Percentiles rank a stretch among this genome's conserved stretches.
Conservation (phyloP, 1,140 invertebrate species). For the Eumeta japonica region DNA sequence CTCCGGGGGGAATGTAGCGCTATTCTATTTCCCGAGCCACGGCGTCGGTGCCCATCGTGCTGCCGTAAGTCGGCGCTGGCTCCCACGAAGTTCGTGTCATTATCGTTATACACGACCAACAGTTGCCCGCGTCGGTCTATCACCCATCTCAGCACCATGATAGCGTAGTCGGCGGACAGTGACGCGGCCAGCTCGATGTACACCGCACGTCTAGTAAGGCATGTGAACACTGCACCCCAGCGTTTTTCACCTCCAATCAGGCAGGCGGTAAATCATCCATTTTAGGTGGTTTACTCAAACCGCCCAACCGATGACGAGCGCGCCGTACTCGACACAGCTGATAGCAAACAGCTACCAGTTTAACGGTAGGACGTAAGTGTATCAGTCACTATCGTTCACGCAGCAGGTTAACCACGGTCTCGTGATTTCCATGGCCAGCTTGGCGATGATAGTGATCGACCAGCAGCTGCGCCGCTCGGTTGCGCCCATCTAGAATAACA, state of each 20-base stretch:
- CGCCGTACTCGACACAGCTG: constrained; percentile 25
- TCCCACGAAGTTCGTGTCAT: constrained; percentile 23
- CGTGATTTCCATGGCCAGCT: constrained; percentile 3
- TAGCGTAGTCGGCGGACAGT: constrained; percentile 30
- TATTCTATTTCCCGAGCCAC: constrained; percentile 14
- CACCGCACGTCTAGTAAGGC: constrained; percentile 20
- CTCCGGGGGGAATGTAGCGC: constrained; percentile 35
- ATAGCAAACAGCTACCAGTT: too few species aligned
- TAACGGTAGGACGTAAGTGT: too few species aligned
- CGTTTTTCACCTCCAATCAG: constrained; percentile 17
- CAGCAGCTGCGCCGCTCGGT: neutral
- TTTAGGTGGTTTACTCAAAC: too few species aligned
- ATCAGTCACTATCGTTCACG: too few species aligned
- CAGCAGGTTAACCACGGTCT: constrained; percentile 12
- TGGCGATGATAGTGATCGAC: constrained; percentile 4
- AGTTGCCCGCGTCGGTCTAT: constrained; percentile 31
- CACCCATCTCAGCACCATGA: constrained; percentile 37
- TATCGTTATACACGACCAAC: constrained; percentile 17
- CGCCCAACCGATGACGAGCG: constrained; percentile 24
- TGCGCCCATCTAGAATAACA: constrained; percentile 3
- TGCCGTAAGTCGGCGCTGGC: constrained; percentile 7
- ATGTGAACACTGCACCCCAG: constrained; percentile 19
- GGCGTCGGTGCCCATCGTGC: constrained; percentile 5
- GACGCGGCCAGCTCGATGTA: constrained; percentile 10
- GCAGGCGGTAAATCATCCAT: too few species aligned